phyloP scores from a whole-genome alignment of 1,140 invertebrate genomes.

The Drosophila melanogaster region Release_6_plus_ISO1_MT NT_033777.3:5702501-5703000 shows the following conservation, averaged over 20 bases:
- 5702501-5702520: not conserved
- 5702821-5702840: constrained; percentile 4
- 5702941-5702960: constrained; percentile 9
- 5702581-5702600: not conserved
- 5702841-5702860: constrained; percentile 81
- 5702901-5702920: constrained; percentile 80
- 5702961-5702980: not conserved
- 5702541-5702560: too few species aligned
- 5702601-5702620: not conserved
- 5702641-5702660: constrained; percentile 26
- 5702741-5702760: constrained; percentile 3
- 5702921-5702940: constrained; percentile 73
- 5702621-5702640: not conserved
- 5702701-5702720: constrained; percentile 16
- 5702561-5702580: not conserved
- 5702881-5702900: constrained; percentile 83
- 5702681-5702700: constrained; percentile 40
- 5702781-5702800: constrained; percentile 13
- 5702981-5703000: constrained; percentile 14
- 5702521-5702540: not conserved
- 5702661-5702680: constrained; percentile 35
- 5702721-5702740: constrained; percentile 36
- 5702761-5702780: constrained; percentile 63
- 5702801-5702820: not conserved
- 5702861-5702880: constrained; percentile 82